Base-by-base conservation (phyloP, 2,888 invertebrate species). In the Cheilosia variabilis region DNA sequence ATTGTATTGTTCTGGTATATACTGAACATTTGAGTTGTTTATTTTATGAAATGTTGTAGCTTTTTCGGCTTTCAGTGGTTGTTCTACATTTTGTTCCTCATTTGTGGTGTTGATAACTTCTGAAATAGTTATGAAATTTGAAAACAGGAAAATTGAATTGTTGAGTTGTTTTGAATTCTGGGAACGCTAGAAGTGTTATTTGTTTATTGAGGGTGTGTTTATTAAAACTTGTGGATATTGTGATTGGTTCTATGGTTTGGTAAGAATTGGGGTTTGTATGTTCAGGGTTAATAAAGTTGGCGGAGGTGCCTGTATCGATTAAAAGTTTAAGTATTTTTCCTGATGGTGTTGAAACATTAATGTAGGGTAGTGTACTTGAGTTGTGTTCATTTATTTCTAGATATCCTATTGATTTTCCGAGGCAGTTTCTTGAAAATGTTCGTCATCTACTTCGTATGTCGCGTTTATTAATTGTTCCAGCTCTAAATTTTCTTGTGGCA, bases 381-480 rank as follows among this genome's bases (percentile, higher is more conserved):
- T n/a, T 43, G 15, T 43, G 43, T 43, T 43, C n/a, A 6, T 43
- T 17, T 22, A 22, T 27, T 24, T 53, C 47, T 47, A 17, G 6
- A 47, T 6, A 47, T n/a, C 47, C 47, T 47, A 47, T 19, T 47
- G n/a, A 19, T n/a, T 47, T 1, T 47, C 47, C 47, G 47, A 19
- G 47, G 47, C 47, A 47, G 9, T 47, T 47, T 47, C 47, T 2
- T 10, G 19, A 19, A 47, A 47, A 47, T 47, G n/a, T 7, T 47
- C 47, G 47, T 47, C 19, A 47, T 47, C 47, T 3, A 47, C 10
- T 2, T 47, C 10, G 19, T 47, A 47, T 19, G 45, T 47, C 1
- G 47, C 47, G 19, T 47, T 47, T 19, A 47, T 47, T 47, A 47
- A 19, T 47, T 47, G 47, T 9, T 47, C 47, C 1, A 47, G 47